Percentiles rank a stretch among this genome's conserved stretches.
phyloP scores from a whole-genome alignment of 2,888 invertebrate species.

The Petrolisthes cinctipes region DNA sequence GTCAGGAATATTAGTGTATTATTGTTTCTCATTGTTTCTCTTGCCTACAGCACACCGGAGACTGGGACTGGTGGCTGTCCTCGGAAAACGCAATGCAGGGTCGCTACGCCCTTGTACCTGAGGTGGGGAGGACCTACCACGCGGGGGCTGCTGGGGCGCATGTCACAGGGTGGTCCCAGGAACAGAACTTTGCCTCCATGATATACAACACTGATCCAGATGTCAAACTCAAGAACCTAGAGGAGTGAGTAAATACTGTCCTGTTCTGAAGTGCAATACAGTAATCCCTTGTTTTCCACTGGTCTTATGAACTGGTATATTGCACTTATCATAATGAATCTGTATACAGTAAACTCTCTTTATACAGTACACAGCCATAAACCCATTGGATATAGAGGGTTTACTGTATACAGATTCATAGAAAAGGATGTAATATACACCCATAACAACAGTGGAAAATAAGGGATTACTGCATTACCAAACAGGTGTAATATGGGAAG shows the following conservation, averaged over 20 bases:
- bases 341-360: too few relatives aligned
- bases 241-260: slow-evolving; percentile 16
- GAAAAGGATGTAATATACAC: too few relatives aligned
- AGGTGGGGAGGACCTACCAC: slow-evolving; percentile 55
- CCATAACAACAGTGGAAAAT: too few relatives aligned
- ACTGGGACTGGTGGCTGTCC: slow-evolving; percentile 64
- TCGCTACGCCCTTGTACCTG: slow-evolving; percentile 53
- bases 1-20: too few relatives aligned
- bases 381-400: too few relatives aligned
- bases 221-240: slow-evolving; percentile 38
- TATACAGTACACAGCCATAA: too few relatives aligned
- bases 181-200: slow-evolving; percentile 43
- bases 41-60: slow-evolving; percentile 27
- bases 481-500: too few relatives aligned
- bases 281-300: neutral
- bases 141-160: slow-evolving; percentile 61
- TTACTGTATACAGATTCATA: too few relatives aligned
- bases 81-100: slow-evolving; percentile 22
- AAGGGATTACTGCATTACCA: too few relatives aligned
- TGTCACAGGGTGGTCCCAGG: slow-evolving; percentile 59
- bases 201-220: slow-evolving; percentile 52
- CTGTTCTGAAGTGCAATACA: neutral
- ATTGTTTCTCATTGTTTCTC: too few relatives aligned
- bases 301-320: too few relatives aligned
- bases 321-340: too few relatives aligned